Base-by-base conservation (phyloP, 2,113 vertebrate species). In the Poicephalus meyeri region DNA sequence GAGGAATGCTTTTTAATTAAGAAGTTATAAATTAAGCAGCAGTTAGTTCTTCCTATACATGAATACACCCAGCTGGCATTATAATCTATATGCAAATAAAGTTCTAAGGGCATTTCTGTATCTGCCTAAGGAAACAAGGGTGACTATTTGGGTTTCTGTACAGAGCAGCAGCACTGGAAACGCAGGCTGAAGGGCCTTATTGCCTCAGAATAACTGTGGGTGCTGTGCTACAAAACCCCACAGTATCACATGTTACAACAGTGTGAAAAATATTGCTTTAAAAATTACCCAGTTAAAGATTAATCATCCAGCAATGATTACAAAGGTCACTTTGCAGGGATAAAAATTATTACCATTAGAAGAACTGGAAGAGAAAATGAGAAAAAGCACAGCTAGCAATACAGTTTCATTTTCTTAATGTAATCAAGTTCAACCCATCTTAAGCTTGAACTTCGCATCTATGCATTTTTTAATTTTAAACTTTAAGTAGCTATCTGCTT, bases 1-100 rank as follows among this genome's bases (percentile, higher is more conserved):
- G n/a, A 84, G 39, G 37, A 71, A 83, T 0, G 5, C 46, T 90
- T 96, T 93, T 94, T 90, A 96, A 94, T 96, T 92, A 85, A 94
- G 89, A 90, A 84, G 41, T 88, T 95, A 84, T 49, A 94, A 95
- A 94, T 95, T 86, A 94, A 88, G 77, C 77, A 86, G 82, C 16
- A 8, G 69, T 86, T 87, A 95, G 80, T 37, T 87, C 80, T 95
- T 94, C 90, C 81, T 81, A 69, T 88, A 92, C 53, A 47, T 37
- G 91, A 84, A 88, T 93, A 95, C 70, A 92, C 92, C 79, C 4
- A 0, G 70, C 68, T 83, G 53, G 46, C 46, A 76, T 78, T 86
- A 88, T 65, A 95, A 97, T 93, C 96, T 96, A 88, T 61, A 97
- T 94, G 96, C 93, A 96, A 95, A 97, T 92, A 93, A 94, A 82